Conservation (phyloP, 1,140 invertebrate species). For the Anagrus nilaparvatae region DNA sequence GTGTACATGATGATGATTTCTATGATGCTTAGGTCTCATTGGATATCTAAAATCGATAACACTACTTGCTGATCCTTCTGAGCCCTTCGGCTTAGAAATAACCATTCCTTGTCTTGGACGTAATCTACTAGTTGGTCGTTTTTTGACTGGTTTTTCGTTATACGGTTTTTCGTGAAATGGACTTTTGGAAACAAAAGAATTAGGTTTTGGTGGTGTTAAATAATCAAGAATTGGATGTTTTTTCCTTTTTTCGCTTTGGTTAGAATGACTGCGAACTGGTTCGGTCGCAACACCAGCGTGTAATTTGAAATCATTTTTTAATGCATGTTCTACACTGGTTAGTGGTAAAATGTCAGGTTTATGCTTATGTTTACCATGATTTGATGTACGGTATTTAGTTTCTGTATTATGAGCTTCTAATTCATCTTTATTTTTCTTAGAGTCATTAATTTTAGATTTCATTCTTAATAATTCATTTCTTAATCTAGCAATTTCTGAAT, state of each 20-base stretch:
- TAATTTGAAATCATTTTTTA: slow-evolving; percentile 25
- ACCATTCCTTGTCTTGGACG: slow-evolving; percentile 14
- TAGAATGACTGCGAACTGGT: slow-evolving; percentile 17
- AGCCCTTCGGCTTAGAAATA: slow-evolving; percentile 12
- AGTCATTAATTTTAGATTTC: slow-evolving; percentile 19
- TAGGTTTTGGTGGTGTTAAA: slow-evolving; percentile 31
- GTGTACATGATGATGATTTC: slow-evolving; percentile 9
- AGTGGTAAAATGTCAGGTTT: slow-evolving; percentile 28
- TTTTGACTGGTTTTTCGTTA: slow-evolving; percentile 26
- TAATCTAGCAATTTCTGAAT: slow-evolving; percentile 26
- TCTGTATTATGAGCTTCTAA: slow-evolving; percentile 35
- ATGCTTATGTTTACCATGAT: slow-evolving; percentile 14
- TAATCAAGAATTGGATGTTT: slow-evolving; percentile 28
- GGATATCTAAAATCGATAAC: slow-evolving; percentile 15
- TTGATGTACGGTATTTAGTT: slow-evolving; percentile 25
- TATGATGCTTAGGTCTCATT: slow-evolving; percentile 6
- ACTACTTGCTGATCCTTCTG: slow-evolving; percentile 21
- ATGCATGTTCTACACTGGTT: slow-evolving; percentile 28
- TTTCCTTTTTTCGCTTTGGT: slow-evolving; percentile 14
- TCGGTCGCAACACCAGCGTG: slow-evolving; percentile 17
- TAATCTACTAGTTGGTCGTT: slow-evolving; percentile 17
- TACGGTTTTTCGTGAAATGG: slow-evolving; percentile 29
- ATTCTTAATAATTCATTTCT: slow-evolving; percentile 30
- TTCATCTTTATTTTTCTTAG: slow-evolving; percentile 24
- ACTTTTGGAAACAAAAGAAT: slow-evolving; percentile 29